These are phyloP conservation scores for Heteromyza rotundicornis DNA, from an alignment of 2,888 invertebrate genomes.

Conservation along the genomic window DNA sequence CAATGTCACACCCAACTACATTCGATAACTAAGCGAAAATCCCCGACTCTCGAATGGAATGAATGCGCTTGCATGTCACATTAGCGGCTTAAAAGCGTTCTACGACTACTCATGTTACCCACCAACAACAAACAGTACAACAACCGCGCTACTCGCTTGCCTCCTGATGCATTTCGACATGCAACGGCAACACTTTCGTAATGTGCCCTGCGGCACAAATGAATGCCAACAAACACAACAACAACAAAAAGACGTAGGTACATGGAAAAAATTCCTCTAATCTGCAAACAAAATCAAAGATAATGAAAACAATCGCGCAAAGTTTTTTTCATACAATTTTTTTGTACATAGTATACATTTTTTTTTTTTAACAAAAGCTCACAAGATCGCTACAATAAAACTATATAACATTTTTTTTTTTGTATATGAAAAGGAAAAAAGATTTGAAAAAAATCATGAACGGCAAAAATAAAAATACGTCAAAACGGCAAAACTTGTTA, in stretches of 20 bases:
- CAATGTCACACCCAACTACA: constrained; percentile 14
- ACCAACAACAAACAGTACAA: too few species aligned
- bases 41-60: too few species aligned
- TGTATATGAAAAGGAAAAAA: neutral
- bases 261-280: constrained; percentile 20
- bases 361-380: too few species aligned
- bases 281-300: constrained; percentile 36
- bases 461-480: constrained; percentile 15
- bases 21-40: constrained; percentile 20
- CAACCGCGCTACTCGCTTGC: too few species aligned
- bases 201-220: constrained; percentile 28
- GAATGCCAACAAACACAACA: neutral
- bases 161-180: neutral
- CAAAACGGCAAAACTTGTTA: constrained; percentile 33
- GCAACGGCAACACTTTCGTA: constrained; percentile 32
- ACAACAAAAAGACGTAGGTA: neutral
- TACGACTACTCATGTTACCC: neutral
- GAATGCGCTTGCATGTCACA: constrained; percentile 40
- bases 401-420: constrained; percentile 11
- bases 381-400: constrained; percentile 15
- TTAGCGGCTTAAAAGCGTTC: constrained; percentile 30
- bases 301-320: constrained; percentile 33
- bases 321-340: too few species aligned
- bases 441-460: constrained; percentile 1
- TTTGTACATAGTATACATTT: too few species aligned